Evolutionary conservation across 2,888 invertebrate species (phyloP).

Genomic region (Leptopilina syphax): DNA sequence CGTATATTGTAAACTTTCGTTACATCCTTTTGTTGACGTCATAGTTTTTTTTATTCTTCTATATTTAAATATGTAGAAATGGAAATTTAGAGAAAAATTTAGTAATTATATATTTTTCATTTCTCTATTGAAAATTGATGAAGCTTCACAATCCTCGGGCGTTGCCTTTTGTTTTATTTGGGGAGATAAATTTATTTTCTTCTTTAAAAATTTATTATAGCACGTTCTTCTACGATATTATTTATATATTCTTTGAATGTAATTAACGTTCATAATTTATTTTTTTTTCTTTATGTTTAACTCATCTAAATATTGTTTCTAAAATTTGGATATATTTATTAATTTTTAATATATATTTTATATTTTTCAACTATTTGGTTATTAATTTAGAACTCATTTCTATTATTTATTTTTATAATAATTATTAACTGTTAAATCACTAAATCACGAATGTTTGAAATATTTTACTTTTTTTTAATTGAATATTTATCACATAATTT

Average conservation of each 20-base stretch:
- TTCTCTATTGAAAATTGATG: neutral
- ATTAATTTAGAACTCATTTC: neutral
- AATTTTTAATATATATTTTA: neutral
- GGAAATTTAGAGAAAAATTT: too few relatives aligned
- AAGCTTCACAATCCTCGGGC: neutral
- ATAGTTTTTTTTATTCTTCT: too few relatives aligned
- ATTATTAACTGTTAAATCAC: neutral
- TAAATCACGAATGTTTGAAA: neutral
- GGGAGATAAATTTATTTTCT: neutral
- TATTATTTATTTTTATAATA: neutral
- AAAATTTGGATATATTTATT: neutral
- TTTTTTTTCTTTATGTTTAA: neutral
- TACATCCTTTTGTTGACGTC: neutral
- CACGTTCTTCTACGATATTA: neutral
- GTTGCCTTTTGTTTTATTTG: slow-evolving; percentile 4
- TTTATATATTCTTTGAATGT: neutral
- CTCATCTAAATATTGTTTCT: neutral
- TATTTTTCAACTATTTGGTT: neutral
- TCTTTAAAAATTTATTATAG: neutral
- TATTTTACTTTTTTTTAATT: neutral
- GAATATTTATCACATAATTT: neutral
- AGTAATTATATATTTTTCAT: neutral
- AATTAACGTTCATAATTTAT: neutral
- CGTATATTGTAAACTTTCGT: too few relatives aligned
- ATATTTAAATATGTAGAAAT: too few relatives aligned